These are phyloP conservation scores for Echeneis naucrates DNA, from an alignment of 2,797 vertebrate genomes.

Conservation along the genomic window DNA sequence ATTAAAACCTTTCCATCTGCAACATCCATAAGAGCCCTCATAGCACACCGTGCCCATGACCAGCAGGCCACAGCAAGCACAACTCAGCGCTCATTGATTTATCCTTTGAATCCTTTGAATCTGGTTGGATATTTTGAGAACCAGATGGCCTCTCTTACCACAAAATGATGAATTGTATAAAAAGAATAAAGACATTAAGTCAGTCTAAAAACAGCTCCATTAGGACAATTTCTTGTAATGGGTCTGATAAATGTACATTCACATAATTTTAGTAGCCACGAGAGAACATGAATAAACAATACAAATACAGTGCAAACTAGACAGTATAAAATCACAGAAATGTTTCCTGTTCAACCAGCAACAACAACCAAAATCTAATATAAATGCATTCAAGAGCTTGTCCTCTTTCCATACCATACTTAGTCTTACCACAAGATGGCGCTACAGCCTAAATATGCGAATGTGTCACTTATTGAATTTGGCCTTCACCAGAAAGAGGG, in stretches of 20 bases:
- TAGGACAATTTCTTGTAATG: neutral
- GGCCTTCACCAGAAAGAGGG: slow-evolving; percentile 3
- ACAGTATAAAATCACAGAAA: neutral
- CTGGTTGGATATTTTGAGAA: slow-evolving; percentile 18
- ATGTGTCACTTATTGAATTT: neutral
- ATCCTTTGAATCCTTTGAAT: slow-evolving; percentile 46
- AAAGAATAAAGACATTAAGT: slow-evolving; percentile 2
- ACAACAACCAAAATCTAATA: neutral
- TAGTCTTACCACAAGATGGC: slow-evolving; percentile 75
- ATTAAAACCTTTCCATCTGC: slow-evolving; percentile 64
- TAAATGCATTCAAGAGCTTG: neutral
- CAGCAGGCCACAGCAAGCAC: slow-evolving; percentile 23
- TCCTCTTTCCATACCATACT: slow-evolving; percentile 12
- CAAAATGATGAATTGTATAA: neutral
- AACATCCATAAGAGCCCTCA: slow-evolving; percentile 61
- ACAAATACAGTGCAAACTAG: neutral
- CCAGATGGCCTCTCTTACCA: neutral
- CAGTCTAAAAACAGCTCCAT: neutral
- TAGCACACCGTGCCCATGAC: slow-evolving; percentile 20
- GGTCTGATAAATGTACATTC: neutral
- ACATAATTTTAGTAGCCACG: neutral
- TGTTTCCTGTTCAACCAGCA: neutral
- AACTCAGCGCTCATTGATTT: slow-evolving; percentile 47
- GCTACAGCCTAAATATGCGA: slow-evolving; percentile 48
- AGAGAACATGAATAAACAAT: neutral